Evolutionary conservation across 1,140 invertebrate species (phyloP).

Genomic region (Pararge aegeria): DNA sequence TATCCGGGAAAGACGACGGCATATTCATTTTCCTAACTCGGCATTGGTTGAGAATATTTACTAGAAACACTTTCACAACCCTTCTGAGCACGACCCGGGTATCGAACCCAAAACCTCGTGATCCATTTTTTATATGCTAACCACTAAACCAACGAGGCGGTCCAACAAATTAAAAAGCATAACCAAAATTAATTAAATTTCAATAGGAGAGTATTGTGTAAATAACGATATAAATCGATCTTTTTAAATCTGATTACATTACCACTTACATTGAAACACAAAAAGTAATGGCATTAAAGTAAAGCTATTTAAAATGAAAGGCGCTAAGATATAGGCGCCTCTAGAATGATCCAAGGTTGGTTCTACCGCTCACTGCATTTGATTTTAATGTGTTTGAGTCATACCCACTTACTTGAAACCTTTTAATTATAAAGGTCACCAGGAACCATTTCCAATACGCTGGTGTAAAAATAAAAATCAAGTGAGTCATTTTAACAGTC

Average conservation of each 20-base stretch:
- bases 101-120: too few relatives aligned
- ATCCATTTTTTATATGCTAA: too few relatives aligned
- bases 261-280: background rate
- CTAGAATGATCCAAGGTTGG: constrained; percentile 27
- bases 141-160: too few relatives aligned
- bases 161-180: too few relatives aligned
- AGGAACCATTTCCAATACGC: constrained; percentile 17
- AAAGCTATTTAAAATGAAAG: constrained; percentile 1
- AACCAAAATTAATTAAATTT: too few relatives aligned
- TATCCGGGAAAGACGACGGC: too few relatives aligned
- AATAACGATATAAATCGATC: too few relatives aligned
- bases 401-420: constrained; percentile 9
- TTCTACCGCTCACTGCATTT: constrained; percentile 12
- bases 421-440: constrained; percentile 25
- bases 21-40: too few relatives aligned
- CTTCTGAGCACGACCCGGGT: too few relatives aligned
- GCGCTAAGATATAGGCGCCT: background rate
- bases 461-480: constrained; percentile 9
- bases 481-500: background rate
- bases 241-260: background rate
- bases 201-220: too few relatives aligned
- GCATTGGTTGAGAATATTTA: too few relatives aligned
- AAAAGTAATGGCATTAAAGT: background rate
- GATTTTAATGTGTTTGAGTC: constrained; percentile 7
- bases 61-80: too few relatives aligned